A percentile compares a stretch with the other conserved stretches of the same genome.
phyloP scores from a whole-genome alignment of 2,797 vertebrate genomes.

The Chelmon rostratus region DNA sequence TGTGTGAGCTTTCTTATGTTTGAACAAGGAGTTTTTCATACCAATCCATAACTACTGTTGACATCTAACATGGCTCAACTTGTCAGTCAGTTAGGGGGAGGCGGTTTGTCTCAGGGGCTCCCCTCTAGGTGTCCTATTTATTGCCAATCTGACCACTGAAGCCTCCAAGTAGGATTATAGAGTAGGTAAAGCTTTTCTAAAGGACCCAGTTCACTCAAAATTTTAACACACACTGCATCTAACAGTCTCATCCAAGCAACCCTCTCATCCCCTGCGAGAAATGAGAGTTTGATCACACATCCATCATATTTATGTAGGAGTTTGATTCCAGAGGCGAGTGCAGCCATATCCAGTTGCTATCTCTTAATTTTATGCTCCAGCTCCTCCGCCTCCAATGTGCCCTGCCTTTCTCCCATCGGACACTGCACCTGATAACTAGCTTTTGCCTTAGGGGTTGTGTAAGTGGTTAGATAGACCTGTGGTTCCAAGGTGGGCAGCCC shows the following conservation, averaged over 20 bases:
- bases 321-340: background rate
- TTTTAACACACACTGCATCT: background rate
- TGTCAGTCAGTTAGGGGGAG: background rate
- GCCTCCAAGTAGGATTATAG: background rate
- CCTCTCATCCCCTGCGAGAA: background rate
- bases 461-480: background rate
- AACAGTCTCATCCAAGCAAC: background rate
- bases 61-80: background rate
- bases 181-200: background rate
- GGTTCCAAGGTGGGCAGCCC: background rate
- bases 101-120: background rate
- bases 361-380: background rate
- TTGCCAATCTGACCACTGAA: background rate
- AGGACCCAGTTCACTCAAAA: background rate
- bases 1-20: background rate
- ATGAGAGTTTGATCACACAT: background rate
- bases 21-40: background rate
- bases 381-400: background rate
- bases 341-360: too few species aligned
- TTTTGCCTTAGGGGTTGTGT: background rate
- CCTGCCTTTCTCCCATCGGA: background rate
- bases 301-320: background rate
- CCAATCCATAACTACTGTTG: background rate
- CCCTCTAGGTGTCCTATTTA: constrained; percentile 1
- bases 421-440: background rate